Base-by-base conservation (phyloP, 2,113 vertebrate genomes). In the Mastomys natalensis region DNA sequence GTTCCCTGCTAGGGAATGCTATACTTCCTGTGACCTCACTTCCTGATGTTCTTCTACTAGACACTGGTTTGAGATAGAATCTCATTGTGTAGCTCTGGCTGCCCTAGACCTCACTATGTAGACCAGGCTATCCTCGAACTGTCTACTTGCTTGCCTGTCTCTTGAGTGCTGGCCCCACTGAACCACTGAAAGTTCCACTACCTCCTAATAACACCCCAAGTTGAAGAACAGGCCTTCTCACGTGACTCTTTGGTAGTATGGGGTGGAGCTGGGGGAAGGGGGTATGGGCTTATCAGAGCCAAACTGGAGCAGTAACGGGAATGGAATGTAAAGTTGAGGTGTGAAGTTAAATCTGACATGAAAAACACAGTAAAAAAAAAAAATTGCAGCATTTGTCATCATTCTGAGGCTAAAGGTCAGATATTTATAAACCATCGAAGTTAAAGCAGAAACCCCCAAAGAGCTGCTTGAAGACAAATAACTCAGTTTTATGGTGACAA, bases 401-500 rank as follows among this genome's bases (percentile, higher is more conserved):
- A 88, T 89, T 73, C 24, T 60, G 55, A 87, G 48, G 62, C 55
- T 82, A 95, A 90, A 90, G 93, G 31, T 58, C 70, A 12, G 55
- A 2, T 58, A 70, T 73, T 51, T 64, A 34, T 88, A 60, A 95
- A 40, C 34, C 77, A 22, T 34, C 66, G 5, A 64, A 37, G 43
- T 86, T 95, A 70, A 93, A 72, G 19, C 48, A 74, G 86, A 90
- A 43, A 62, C 72, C 86, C 29, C 22, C 15, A 34, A 92, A 82
- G 13, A 81, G 48, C 70, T 87, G 4, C 58, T 73, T 51, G 26
- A 85, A 95, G 24, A 92, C 34, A 92, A 55, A 62, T 90, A 92
- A 77, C 31, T 96, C 76, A 51, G 9, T 92, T 87, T 97, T 58
- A 85, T 21, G 24, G 45, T 86, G 45, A 82, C 81, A 92, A 24